Conservation (phyloP, 2,888 invertebrate genomes). For the Dendrolimus pini region DNA sequence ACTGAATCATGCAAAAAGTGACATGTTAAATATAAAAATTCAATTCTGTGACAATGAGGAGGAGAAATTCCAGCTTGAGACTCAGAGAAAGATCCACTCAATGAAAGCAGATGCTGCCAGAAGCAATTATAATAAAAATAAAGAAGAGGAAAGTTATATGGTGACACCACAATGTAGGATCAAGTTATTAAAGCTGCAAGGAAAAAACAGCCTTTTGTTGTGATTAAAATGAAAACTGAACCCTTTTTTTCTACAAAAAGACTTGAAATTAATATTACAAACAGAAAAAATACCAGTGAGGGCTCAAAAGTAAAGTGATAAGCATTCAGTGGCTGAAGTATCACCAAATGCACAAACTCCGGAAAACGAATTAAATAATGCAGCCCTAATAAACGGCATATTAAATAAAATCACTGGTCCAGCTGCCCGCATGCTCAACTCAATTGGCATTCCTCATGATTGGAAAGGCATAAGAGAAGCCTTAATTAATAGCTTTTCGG, state of each 20-base stretch:
- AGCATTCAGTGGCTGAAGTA: no score
- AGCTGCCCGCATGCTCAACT: no score
- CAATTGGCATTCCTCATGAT: no score
- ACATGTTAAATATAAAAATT: slow-evolving; percentile 6
- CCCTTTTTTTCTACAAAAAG: slow-evolving; percentile 12
- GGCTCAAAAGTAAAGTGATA: no score
- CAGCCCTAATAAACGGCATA: no score
- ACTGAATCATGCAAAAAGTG: slow-evolving; percentile 5
- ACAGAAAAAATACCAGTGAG: slow-evolving; percentile 7
- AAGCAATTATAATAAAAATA: slow-evolving; percentile 11
- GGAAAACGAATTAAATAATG: no score
- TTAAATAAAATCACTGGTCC: no score
- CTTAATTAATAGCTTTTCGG: no score
- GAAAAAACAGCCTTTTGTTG: no score
- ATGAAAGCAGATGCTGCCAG: slow-evolving; percentile 8
- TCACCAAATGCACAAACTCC: not conserved
- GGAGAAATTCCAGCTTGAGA: slow-evolving; percentile 2
- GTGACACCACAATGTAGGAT: slow-evolving; percentile 10
- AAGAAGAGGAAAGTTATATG: slow-evolving; percentile 9
- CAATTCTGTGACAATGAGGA: slow-evolving; percentile 3
- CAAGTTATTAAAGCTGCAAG: no score
- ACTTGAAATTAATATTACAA: slow-evolving; percentile 12
- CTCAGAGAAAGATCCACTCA: slow-evolving; percentile 1
- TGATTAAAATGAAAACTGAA: slow-evolving; percentile 11
- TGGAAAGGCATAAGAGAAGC: no score